A percentile compares a stretch with the other conserved stretches of the same genome.
phyloP scores from a whole-genome alignment of 2,113 vertebrate genomes.

The Indicator indicator region DNA sequence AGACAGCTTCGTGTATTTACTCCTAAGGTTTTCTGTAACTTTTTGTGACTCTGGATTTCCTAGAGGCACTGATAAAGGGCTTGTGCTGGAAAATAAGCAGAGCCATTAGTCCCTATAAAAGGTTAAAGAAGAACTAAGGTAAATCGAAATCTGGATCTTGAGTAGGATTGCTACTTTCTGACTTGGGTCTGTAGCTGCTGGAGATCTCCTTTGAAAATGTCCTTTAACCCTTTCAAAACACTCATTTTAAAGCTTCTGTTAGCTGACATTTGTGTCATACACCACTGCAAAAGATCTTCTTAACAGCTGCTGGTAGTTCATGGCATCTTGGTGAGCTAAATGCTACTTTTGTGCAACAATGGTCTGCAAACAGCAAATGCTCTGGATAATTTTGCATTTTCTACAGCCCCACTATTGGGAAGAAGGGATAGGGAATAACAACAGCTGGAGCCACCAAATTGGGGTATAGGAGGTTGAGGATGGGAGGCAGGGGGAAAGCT shows the following conservation, averaged over 20 bases:
- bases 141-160: neutral
- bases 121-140: neutral
- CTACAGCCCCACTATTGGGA: neutral
- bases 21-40: neutral
- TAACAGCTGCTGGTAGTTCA: neutral
- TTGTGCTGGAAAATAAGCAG: neutral
- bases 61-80: neutral
- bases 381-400: neutral
- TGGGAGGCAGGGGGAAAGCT: neutral
- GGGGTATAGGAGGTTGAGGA: rapidly evolving
- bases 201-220: neutral
- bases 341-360: neutral
- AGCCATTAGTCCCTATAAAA: neutral
- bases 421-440: neutral
- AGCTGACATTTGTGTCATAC: constrained; percentile 2
- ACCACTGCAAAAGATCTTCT: neutral
- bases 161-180: neutral
- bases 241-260: neutral
- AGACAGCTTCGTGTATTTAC: neutral
- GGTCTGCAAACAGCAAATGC: neutral
- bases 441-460: neutral
- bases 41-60: neutral
- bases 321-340: neutral
- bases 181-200: neutral
- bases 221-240: neutral